phyloP scores from a whole-genome alignment of 2,797 vertebrate species.

The Enteromius treurensis region DNA sequence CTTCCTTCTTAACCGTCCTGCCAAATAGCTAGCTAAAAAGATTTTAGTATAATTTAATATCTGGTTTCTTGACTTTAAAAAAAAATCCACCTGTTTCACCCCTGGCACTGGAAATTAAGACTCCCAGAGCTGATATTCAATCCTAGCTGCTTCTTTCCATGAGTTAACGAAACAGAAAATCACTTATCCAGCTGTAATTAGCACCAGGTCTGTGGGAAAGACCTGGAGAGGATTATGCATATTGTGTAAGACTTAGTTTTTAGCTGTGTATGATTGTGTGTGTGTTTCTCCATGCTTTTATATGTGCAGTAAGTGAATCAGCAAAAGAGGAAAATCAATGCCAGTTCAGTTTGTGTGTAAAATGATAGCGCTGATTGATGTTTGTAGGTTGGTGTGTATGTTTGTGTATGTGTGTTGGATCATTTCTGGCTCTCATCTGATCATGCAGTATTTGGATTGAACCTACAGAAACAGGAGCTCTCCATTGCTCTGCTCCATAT shows the following conservation, averaged over 20 bases:
- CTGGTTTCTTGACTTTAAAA: neutral
- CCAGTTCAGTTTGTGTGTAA: slow-evolving; percentile 68
- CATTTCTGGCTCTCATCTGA: slow-evolving; percentile 50
- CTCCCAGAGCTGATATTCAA: neutral
- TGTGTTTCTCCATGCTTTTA: neutral
- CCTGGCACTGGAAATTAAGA: slow-evolving; percentile 7
- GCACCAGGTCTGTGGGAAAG: slow-evolving; percentile 16
- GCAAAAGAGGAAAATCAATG: slow-evolving; percentile 67
- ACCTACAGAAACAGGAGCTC: slow-evolving; percentile 46
- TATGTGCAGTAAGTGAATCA: slow-evolving; percentile 56
- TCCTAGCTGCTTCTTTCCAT: slow-evolving; percentile 8
- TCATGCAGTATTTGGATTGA: slow-evolving; percentile 47
- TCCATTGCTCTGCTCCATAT: slow-evolving; percentile 55
- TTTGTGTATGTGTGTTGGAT: slow-evolving; percentile 20
- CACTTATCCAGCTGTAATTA: slow-evolving; percentile 29
- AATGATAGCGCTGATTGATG: slow-evolving; percentile 60
- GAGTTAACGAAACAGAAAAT: slow-evolving; percentile 24
- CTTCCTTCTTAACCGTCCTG: neutral
- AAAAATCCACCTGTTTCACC: slow-evolving; percentile 1
- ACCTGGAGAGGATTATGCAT: slow-evolving; percentile 8
- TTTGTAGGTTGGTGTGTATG: slow-evolving; percentile 46
- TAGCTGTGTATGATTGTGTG: neutral
- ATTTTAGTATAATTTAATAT: slow-evolving; percentile 11
- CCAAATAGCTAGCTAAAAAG: neutral
- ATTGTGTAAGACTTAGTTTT: slow-evolving; percentile 26